Evolutionary conservation across 2,797 vertebrate species (phyloP).

Genomic region (Peromyscus melanophrys): DNA sequence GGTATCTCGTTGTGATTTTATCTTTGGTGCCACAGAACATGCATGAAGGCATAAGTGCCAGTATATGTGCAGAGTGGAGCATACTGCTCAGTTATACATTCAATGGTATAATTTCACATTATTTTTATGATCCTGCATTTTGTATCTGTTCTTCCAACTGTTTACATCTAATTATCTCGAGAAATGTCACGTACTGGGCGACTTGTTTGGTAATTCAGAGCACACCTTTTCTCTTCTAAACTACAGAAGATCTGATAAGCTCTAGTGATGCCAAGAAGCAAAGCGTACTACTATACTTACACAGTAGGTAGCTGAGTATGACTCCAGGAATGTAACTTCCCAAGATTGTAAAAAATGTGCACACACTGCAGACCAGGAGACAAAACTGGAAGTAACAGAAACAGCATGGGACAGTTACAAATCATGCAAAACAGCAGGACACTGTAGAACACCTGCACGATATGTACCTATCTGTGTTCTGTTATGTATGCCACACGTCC

Average conservation of each 20-base stretch:
- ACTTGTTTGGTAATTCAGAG: conserved; percentile 14
- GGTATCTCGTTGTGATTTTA: not conserved
- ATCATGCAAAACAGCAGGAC: not conserved
- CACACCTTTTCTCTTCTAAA: conserved; percentile 26
- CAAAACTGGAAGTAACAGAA: conserved; percentile 93
- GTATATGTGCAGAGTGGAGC: not conserved
- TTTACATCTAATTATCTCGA: conserved; percentile 17
- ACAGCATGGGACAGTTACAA: conserved; percentile 73
- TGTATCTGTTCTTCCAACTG: not conserved
- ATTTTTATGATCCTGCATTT: not conserved
- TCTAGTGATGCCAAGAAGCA: not conserved
- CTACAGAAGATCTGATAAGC: not conserved
- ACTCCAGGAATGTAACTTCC: conserved; percentile 99
- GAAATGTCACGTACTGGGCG: not conserved
- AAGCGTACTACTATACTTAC: conserved; percentile 90
- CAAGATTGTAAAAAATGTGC: conserved; percentile 97
- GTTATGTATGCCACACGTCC: not conserved
- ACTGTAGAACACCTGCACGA: not conserved
- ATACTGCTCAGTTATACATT: not conserved
- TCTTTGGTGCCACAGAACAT: not conserved
- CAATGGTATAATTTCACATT: conserved; percentile 32
- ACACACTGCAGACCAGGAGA: conserved; percentile 97
- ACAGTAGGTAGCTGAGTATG: conserved; percentile 94
- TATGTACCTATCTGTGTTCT: not conserved
- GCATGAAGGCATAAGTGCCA: not conserved